Evolutionary conservation across 2,888 invertebrate genomes (phyloP), one percentile per base, ranked within the genome.

Genomic region (Julus scandinavius): DNA sequence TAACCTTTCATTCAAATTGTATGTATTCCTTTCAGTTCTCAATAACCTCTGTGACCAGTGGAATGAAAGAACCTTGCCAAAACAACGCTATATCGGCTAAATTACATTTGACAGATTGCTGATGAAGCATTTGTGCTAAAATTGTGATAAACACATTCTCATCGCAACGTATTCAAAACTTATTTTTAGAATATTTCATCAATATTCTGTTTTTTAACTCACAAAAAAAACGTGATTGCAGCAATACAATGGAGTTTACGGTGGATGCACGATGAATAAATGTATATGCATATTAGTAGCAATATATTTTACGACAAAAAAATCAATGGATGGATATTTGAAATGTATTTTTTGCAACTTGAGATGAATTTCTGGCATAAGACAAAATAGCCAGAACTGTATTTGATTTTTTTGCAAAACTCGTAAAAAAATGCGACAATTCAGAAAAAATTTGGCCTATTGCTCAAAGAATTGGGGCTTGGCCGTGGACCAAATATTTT

Each of bases 1-100:
- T 38, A 80, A 80, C 80, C 38, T 38, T 80, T 38, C 80, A 80
- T 80, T 38, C 80, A 80, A 80, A 80, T 80, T 29, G 11, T 80
- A 38, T 38, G 38, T 29, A 38, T 80, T 38, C 80, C 15, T 38
- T 80, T 38, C 80, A 38, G 38, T 80, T 38, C 80, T 38, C 80
- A 11, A 38, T 80, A 80, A 80, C 80, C 80, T 80, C 80, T 38
- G 38, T 38, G 80, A 38, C 80, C 80, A 80, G 80, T 80, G 1
- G 38, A 38, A 80, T 29, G 38, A 80, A 38, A 29, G 15, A 80
- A 13, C 38, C 3, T 54, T 80, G 80, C 80, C 80, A 80, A 80
- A 80, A 80, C 80, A 80, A 13, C 38, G 38, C 29, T 38, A 80
- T 38, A 80, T 38, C 38, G 38, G 6, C 80, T 80, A 80, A n/a